Evolutionary conservation across 1,140 invertebrate species (phyloP).

Genomic region (Sarcophaga peregrina): DNA sequence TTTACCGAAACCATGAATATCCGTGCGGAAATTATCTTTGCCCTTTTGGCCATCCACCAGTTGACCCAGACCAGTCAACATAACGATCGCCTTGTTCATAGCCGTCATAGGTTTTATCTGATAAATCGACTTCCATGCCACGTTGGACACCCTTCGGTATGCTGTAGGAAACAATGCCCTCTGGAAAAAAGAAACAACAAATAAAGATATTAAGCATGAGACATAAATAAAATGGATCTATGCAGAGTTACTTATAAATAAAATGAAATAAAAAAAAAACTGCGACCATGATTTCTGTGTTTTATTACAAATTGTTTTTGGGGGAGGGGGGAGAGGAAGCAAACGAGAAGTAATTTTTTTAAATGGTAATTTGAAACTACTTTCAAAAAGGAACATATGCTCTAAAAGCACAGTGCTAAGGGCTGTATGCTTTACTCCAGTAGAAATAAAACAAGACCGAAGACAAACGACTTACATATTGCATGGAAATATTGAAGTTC

Average conservation of each 20-base stretch:
- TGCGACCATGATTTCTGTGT: too few relatives aligned
- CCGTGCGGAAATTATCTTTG: conserved; percentile 82
- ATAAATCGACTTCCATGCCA: conserved; percentile 85
- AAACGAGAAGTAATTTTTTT: background rate
- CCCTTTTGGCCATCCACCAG: conserved; percentile 89
- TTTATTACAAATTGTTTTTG: too few relatives aligned
- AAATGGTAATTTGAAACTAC: background rate
- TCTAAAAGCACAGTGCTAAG: background rate
- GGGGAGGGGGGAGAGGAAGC: background rate
- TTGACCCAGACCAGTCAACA: conserved; percentile 88
- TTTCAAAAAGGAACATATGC: background rate
- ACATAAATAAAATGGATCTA: background rate
- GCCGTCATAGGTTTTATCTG: conserved; percentile 94
- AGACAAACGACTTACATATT: conserved; percentile 21
- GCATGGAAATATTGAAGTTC: background rate
- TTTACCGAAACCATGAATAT: conserved; percentile 76
- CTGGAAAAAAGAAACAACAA: conserved; percentile 68
- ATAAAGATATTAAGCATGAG: background rate
- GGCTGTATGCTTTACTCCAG: background rate
- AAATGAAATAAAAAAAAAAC: background rate
- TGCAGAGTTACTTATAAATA: conserved; percentile 9
- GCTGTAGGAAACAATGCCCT: conserved; percentile 84
- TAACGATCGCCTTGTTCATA: conserved; percentile 79
- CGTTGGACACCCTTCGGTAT: conserved; percentile 84
- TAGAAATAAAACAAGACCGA: background rate